Conservation (phyloP, 2,113 vertebrate species). For the Oreochromis tanganicae region DNA sequence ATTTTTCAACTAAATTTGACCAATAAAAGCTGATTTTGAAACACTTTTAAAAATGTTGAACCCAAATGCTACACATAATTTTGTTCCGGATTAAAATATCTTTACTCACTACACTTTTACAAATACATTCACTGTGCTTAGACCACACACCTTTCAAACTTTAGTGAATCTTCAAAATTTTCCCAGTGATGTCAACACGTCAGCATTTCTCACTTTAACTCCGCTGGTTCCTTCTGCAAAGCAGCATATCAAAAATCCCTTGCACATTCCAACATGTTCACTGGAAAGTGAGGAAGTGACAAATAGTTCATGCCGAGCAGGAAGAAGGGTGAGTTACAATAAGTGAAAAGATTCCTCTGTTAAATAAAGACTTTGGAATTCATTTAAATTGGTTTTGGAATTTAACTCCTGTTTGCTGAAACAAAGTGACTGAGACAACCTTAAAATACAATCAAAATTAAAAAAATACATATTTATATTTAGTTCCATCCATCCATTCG, state of each 20-base stretch:
- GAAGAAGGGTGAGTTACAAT: neutral
- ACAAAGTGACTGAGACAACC: neutral
- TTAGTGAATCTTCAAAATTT: no score
- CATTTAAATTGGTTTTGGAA: neutral
- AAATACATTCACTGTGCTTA: no score
- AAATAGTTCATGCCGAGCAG: neutral
- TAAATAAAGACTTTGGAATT: neutral
- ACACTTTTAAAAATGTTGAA: neutral
- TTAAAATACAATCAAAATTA: neutral
- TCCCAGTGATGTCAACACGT: neutral
- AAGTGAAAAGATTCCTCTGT: neutral
- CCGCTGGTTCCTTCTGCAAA: neutral
- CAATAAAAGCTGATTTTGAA: neutral
- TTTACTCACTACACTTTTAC: neutral
- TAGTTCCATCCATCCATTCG: neutral
- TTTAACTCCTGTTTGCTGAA: neutral
- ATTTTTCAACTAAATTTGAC: neutral
- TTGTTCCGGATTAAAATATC: neutral
- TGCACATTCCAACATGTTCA: neutral
- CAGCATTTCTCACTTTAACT: neutral
- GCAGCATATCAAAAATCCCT: neutral
- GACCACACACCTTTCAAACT: no score
- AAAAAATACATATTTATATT: neutral
- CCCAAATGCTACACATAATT: neutral
- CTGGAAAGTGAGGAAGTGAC: neutral